Conservation (phyloP, 2,113 vertebrate genomes). For the Siniperca knerii region DNA sequence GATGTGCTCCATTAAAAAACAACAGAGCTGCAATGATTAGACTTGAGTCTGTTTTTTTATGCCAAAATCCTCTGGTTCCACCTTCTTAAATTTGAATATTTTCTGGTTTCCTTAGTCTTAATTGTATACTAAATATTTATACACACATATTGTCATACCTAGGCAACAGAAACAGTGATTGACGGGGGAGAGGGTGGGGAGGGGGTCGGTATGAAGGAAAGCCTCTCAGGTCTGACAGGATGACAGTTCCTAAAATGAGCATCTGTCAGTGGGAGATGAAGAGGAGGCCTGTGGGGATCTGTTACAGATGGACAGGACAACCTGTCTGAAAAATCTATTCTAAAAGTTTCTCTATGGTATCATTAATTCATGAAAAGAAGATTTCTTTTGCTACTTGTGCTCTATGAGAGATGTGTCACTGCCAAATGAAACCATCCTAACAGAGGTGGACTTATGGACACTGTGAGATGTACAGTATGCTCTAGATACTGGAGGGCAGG, state of each 20-base stretch:
- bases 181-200: slow-evolving; percentile 53
- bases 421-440: slow-evolving; percentile 25
- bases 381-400: not conserved
- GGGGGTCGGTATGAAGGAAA: slow-evolving; percentile 58
- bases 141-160: slow-evolving; percentile 41
- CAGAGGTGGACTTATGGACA: not conserved
- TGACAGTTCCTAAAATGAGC: slow-evolving; percentile 80
- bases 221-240: slow-evolving; percentile 77
- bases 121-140: not conserved
- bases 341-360: slow-evolving; percentile 55
- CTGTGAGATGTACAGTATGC: slow-evolving; percentile 5
- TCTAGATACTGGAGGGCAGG: slow-evolving; percentile 33
- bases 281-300: slow-evolving; percentile 55
- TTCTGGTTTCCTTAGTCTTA: not conserved
- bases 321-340: slow-evolving; percentile 61
- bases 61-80: not conserved
- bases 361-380: slow-evolving; percentile 55
- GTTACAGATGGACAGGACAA: slow-evolving; percentile 54
- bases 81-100: not conserved
- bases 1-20: not conserved
- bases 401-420: slow-evolving; percentile 3
- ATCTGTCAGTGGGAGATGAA: slow-evolving; percentile 75
- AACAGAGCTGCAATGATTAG: not conserved
- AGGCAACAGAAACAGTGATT: slow-evolving; percentile 61
- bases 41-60: not conserved